These are phyloP conservation scores for Brachypalpus laphriformis DNA, from an alignment of 2,888 invertebrate genomes.

Conservation along the genomic window DNA sequence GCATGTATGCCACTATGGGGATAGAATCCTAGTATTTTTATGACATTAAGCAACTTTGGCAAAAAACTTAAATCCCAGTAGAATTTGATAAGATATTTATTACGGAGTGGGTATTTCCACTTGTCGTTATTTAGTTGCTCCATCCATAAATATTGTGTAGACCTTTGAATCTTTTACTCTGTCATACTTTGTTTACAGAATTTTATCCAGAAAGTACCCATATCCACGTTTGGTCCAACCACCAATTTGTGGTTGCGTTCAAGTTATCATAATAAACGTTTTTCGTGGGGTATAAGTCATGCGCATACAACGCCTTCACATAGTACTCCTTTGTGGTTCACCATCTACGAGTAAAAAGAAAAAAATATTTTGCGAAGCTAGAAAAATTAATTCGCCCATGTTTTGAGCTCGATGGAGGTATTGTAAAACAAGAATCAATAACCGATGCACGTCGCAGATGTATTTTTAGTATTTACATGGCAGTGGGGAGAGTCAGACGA, in stretches of 20 bases:
- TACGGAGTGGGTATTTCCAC: too few relatives aligned
- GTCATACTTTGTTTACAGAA: too few relatives aligned
- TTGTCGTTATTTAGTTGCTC: too few relatives aligned
- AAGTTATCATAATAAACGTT: neutral
- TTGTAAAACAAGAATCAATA: conserved; percentile 38
- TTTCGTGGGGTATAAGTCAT: neutral
- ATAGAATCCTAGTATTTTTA: too few relatives aligned
- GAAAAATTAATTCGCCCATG: conserved; percentile 10
- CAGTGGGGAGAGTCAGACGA: conserved; percentile 9
- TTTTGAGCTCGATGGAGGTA: neutral
- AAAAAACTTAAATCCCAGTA: too few relatives aligned
- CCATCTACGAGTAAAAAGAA: neutral
- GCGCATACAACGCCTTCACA: neutral
- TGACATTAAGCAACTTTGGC: too few relatives aligned
- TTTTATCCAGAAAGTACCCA: neutral
- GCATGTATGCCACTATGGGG: too few relatives aligned
- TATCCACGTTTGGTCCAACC: neutral
- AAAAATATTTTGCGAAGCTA: neutral
- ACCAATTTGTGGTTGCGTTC: neutral
- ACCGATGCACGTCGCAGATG: conserved; percentile 37
- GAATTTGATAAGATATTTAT: too few relatives aligned
- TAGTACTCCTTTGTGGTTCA: neutral
- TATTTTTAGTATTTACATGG: conserved; percentile 8
- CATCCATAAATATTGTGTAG: too few relatives aligned
- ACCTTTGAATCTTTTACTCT: too few relatives aligned